phyloP scores from a whole-genome alignment of 2,113 vertebrate species.

The Vicugna pacos region DNA sequence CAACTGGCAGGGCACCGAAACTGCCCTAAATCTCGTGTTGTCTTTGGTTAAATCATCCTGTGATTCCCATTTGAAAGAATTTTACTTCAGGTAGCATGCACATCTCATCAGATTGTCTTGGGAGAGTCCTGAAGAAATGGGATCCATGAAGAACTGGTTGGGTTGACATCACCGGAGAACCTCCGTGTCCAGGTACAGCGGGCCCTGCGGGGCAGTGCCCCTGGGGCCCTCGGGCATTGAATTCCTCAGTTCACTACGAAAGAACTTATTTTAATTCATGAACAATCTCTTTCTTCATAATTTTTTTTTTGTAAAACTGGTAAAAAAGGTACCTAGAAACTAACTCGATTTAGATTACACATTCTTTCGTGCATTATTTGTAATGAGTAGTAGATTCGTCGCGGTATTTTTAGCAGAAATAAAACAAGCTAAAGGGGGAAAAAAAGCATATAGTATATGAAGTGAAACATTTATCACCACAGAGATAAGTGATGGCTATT shows the following conservation, averaged over 20 bases:
- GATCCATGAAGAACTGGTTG: background rate
- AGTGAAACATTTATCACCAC: background rate
- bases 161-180: background rate
- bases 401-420: constrained; percentile 24
- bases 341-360: background rate
- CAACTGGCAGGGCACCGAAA: background rate
- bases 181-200: background rate
- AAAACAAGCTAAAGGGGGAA: background rate
- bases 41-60: background rate
- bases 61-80: background rate
- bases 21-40: background rate
- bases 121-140: background rate
- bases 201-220: background rate
- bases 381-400: background rate
- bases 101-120: background rate
- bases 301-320: background rate
- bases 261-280: background rate
- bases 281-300: background rate
- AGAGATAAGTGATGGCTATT: background rate
- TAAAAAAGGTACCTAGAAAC: background rate
- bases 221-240: background rate
- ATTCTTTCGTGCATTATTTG: background rate
- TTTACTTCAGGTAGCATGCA: background rate
- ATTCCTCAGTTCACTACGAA: background rate
- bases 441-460: background rate